Evolutionary conservation across 2,113 vertebrate genomes (phyloP).

Genomic region (Phaethornis superciliosus): DNA sequence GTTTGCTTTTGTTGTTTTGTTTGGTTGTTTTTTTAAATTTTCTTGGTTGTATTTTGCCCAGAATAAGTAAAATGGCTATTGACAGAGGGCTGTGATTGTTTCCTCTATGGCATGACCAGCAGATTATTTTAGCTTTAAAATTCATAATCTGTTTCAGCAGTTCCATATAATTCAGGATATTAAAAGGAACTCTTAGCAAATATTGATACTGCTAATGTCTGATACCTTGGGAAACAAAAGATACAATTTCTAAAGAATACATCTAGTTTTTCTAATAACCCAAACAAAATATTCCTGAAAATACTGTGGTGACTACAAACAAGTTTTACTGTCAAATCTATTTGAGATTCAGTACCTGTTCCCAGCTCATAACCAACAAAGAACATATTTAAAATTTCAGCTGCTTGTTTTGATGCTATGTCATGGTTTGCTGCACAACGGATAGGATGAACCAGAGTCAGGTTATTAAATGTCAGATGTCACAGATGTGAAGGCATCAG

Average conservation of each 20-base stretch:
- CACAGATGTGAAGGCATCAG: background rate
- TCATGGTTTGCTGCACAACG: constrained; percentile 36
- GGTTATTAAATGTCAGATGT: constrained; percentile 44
- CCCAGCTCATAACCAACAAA: background rate
- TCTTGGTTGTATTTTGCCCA: background rate
- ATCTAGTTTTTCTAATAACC: background rate
- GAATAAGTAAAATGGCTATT: background rate
- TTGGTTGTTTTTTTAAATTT: background rate
- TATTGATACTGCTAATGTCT: background rate
- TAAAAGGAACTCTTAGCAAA: background rate
- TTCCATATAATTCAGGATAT: background rate
- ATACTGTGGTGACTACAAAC: background rate
- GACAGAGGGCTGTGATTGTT: background rate
- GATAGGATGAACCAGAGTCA: background rate
- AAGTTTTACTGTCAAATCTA: background rate
- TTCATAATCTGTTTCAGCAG: background rate
- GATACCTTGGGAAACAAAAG: background rate
- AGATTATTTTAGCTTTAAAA: background rate
- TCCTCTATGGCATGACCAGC: background rate
- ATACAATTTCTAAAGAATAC: background rate
- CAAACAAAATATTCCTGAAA: background rate
- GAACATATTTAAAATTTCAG: background rate
- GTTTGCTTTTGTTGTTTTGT: background rate
- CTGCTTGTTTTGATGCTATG: background rate
- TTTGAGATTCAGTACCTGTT: background rate